phyloP scores from a whole-genome alignment of 35 echinoderm and acorn worm species.

The Ophiothrix spiculata region DNA sequence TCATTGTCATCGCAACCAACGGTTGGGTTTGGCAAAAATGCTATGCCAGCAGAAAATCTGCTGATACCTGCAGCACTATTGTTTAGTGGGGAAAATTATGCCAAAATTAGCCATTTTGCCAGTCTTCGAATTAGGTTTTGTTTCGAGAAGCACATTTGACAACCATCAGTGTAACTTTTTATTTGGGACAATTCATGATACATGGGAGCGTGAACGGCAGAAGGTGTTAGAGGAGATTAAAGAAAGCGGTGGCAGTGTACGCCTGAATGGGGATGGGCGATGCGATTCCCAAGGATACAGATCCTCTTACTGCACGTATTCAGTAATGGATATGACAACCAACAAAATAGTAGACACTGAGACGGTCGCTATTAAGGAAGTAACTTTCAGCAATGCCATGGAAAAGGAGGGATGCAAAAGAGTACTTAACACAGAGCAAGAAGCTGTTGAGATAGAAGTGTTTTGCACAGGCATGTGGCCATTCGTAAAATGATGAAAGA shows the following conservation, averaged over 20 bases:
- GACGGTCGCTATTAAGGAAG: conserved; percentile 37
- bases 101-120: neutral
- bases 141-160: conserved; percentile 22
- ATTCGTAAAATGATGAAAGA: conserved; percentile 26
- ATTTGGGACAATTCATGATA: conserved; percentile 19
- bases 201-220: conserved; percentile 7
- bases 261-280: conserved; percentile 26
- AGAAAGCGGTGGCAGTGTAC: neutral
- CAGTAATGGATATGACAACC: conserved; percentile 32
- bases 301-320: conserved; percentile 50
- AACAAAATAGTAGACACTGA: conserved; percentile 20
- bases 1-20: conserved; percentile 35
- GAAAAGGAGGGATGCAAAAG: conserved; percentile 41
- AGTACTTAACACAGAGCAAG: neutral
- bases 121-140: conserved; percentile 4
- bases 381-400: conserved; percentile 47
- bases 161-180: conserved; percentile 10
- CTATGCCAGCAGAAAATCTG: conserved; percentile 24
- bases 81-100: conserved; percentile 32
- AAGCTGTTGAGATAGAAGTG: neutral
- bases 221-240: neutral
- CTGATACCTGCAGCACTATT: conserved; percentile 42
- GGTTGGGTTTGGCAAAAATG: neutral
- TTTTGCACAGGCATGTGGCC: conserved; percentile 47
- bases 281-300: conserved; percentile 55